Base-by-base conservation (phyloP, 1,140 invertebrate species). In the Trichonephila clavata region DNA sequence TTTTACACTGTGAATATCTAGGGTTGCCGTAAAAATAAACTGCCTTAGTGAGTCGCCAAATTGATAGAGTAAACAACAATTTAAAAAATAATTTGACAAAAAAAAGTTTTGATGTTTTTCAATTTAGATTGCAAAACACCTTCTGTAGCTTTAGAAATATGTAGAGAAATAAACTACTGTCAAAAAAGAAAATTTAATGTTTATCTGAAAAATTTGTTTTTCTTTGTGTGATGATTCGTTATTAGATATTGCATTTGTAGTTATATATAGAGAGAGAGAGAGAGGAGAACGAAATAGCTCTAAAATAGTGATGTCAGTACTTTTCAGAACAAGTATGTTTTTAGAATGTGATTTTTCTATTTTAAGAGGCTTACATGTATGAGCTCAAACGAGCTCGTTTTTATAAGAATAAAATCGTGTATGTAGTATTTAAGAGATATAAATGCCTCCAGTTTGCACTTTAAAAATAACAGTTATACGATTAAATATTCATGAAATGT, bases 1-100 rank as follows among this genome's bases (percentile, higher is more conserved):
- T 93, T 92, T 87, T 93, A 68, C 21, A 61, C 16, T 80, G 65
- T 60, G 92, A 81, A 87, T 93, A 87, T 27, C 43, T 59, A 84
- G 57, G 81, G 81, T 57, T 84, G 50, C 81, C 21, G 50, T 57
- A 84, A 84, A 84, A 59, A 84, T 60, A 84, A 84, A 84, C 81
- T 77, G 24, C 24, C 32, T 32, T 32, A 50, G 24, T 27, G 68
- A 18, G 27, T 77, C 68, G 68, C 68, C 68, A 77, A 71, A 77
- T 16, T 77, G 16, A 77, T 77, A 77, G 27, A 77, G 68, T 77
- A 77, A 77, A 77, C 68, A 77, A 77, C 68, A 32, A 27, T 77
- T 32, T 32, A 77, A 77, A 77, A 77, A 77, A 77, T 77, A 77
- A 77, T 16, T 77, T 32, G 68, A 39, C 27, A 16, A 77, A 32